Conservation (phyloP, 2,797 vertebrate genomes). For the Bradypodion pumilum region DNA sequence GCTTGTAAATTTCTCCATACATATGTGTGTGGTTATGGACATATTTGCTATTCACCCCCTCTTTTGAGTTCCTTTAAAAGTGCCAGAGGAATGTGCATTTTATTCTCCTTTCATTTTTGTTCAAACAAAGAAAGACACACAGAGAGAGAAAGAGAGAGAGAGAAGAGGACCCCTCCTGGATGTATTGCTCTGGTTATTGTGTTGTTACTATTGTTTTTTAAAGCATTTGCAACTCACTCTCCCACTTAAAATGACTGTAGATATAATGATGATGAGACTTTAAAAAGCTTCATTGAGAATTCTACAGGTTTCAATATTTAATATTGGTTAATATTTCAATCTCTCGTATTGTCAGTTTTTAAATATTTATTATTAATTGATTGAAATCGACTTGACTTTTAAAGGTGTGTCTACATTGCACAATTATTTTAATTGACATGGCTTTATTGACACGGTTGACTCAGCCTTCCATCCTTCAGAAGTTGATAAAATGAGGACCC, state of each 20-base stretch:
- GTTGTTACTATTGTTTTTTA: conserved; percentile 12
- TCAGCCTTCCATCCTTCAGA: too few relatives aligned
- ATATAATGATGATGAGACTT: background rate
- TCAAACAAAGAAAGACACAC: background rate
- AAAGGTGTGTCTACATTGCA: too few relatives aligned
- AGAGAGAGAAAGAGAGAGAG: background rate
- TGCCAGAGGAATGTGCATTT: conserved; percentile 67
- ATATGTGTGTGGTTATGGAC: conserved; percentile 78
- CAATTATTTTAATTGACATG: too few relatives aligned
- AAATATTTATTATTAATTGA: too few relatives aligned
- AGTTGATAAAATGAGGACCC: too few relatives aligned
- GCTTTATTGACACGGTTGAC: too few relatives aligned
- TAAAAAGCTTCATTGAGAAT: background rate
- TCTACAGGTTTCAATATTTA: background rate
- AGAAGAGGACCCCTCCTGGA: conserved; percentile 17
- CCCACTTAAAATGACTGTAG: background rate
- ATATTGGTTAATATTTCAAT: background rate
- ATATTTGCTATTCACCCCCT: conserved; percentile 68
- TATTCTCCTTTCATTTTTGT: conserved; percentile 57
- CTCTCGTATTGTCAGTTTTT: background rate
- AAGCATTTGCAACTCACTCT: background rate
- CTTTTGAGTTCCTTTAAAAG: conserved; percentile 71
- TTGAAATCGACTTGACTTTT: too few relatives aligned
- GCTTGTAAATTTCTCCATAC: conserved; percentile 82
- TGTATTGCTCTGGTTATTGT: conserved; percentile 7